Conservation (phyloP, 2,888 invertebrate genomes). For the Andrena bucephala region DNA sequence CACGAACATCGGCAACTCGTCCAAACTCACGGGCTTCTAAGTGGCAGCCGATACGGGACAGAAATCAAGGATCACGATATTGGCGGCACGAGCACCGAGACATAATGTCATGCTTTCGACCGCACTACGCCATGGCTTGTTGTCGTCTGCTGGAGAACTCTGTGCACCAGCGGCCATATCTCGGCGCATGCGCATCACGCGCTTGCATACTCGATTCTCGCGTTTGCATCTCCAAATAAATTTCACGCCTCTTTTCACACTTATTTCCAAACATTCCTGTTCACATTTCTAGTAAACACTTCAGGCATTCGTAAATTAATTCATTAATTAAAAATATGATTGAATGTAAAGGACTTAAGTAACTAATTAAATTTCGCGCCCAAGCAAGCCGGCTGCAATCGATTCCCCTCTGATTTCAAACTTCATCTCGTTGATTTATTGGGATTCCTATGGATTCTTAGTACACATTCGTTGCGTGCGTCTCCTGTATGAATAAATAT, state of each 20-base stretch:
- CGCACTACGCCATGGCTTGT: slow-evolving; percentile 35
- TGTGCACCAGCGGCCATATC: slow-evolving; percentile 32
- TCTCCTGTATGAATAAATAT: not conserved
- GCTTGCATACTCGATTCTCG: not conserved
- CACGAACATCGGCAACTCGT: slow-evolving; percentile 14
- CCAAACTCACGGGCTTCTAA: not conserved
- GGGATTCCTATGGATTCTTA: not conserved
- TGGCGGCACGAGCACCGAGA: slow-evolving; percentile 7
- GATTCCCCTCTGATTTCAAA: not conserved
- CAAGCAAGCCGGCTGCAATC: not conserved
- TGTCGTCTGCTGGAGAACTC: slow-evolving; percentile 52
- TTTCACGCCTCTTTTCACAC: not conserved
- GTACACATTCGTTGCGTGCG: not conserved
- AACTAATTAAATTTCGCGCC: not conserved
- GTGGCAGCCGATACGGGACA: not conserved
- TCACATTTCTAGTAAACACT: not conserved
- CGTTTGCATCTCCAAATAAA: not conserved
- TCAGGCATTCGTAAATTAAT: not conserved
- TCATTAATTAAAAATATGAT: not conserved
- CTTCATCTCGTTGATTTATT: not conserved
- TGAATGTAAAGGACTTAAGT: not conserved
- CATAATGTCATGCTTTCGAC: slow-evolving; percentile 29
- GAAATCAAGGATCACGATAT: slow-evolving; percentile 20
- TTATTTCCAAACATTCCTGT: not conserved
- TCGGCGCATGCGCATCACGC: slow-evolving; percentile 43